A percentile compares a stretch with the other conserved stretches of the same genome.
phyloP scores from a whole-genome alignment of 2,113 vertebrate genomes.

The Dicaeum eximium region DNA sequence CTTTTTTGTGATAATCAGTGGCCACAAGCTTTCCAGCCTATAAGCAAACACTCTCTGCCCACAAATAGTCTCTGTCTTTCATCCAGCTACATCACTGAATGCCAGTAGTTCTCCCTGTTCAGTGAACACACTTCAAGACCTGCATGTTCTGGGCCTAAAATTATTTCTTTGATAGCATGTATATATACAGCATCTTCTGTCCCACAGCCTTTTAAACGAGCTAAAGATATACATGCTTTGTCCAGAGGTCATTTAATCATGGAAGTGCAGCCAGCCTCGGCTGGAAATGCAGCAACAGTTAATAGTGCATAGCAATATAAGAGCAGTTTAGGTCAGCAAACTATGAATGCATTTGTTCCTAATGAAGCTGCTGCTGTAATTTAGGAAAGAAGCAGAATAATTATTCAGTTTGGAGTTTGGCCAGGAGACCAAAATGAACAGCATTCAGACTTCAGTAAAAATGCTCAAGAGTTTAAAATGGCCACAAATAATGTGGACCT shows the following conservation, averaged over 20 bases:
- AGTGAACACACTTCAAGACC: background rate
- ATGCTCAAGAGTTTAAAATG: background rate
- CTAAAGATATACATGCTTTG: background rate
- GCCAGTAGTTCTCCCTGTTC: background rate
- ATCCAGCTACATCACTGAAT: background rate
- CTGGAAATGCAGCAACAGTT: background rate
- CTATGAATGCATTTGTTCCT: background rate
- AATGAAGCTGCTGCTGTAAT: conserved; percentile 4
- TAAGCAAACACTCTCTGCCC: background rate
- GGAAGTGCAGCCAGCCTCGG: background rate
- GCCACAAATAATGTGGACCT: background rate
- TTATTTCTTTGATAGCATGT: background rate
- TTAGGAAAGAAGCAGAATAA: conserved; percentile 26
- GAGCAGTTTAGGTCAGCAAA: conserved; percentile 37
- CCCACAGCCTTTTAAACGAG: background rate
- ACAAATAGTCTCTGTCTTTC: background rate
- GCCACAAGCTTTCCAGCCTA: background rate
- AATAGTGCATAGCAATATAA: background rate
- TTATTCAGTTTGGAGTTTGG: background rate
- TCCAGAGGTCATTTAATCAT: background rate
- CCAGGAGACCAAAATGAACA: conserved; percentile 15
- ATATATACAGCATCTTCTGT: background rate
- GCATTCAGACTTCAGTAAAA: background rate
- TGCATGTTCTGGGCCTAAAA: background rate
- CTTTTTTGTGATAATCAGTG: background rate